Evolutionary conservation across 2,888 invertebrate genomes (phyloP), one percentile per base, ranked within the genome.

Genomic region (Vesta saturnalis): DNA sequence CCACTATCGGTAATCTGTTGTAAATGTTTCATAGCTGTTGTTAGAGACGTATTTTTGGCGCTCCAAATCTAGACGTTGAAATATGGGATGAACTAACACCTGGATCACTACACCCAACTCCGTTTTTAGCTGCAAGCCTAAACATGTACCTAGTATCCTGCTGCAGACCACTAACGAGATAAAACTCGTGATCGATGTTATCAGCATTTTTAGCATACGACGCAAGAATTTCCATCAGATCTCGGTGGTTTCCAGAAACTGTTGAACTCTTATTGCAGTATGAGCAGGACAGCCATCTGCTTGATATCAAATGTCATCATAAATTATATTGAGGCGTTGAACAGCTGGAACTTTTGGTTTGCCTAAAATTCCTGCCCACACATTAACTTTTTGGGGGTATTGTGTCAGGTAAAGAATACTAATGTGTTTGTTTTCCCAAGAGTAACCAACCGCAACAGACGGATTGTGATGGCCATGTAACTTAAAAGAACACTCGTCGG

Each of bases 161-260:
- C 60, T 89, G 85, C n/a, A 99, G 87, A 72, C 92, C 90, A 74
- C 89, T 88, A 0, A 97, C 88, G 14, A 97, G 85, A 82, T 91
- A 97, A 83, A 96, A 97, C 81, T 99, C 98, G 79, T 96, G 96
- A 83, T 96, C 95, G 71, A 97, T 95, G 80, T 95, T 95, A 74
- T 91, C 91, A 1, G 93, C 94, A 18, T 94, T 90, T 54, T 92
- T 92, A 99, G 81, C 95, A 95, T 35, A 95, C 85, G 0, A 98
- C 94, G 6, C 94, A 90, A 0, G 96, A 90, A 82, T 97, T 94
- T 12, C 97, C 97, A 80, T 97, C 95, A 80, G 92, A 90, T 74
- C 92, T 93, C 0, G 99, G 98, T 73, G 95, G 94, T 79, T 95
- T 94, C 99, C 99, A 99, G n/a, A n/a, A n/a, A n/a, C n/a, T n/a